Conservation (phyloP, 1,140 invertebrate genomes). For the Planococcus citri region DNA sequence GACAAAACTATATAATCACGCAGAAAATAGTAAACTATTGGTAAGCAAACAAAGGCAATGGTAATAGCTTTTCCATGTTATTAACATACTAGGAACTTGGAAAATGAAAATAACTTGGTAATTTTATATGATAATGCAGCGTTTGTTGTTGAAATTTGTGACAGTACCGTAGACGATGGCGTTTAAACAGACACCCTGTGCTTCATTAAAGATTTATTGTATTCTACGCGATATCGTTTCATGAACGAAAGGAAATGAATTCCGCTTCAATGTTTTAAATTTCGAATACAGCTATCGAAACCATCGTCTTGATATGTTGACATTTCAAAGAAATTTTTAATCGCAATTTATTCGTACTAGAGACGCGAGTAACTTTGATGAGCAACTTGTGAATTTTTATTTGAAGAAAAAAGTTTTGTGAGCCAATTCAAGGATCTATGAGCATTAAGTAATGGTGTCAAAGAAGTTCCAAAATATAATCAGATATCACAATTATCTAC, state of each 20-base stretch:
- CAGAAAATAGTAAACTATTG: neutral
- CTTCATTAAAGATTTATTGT: slow-evolving; percentile 18
- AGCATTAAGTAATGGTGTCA: no score
- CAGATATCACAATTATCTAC: no score
- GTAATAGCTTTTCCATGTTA: slow-evolving; percentile 19
- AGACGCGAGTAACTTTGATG: no score
- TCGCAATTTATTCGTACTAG: neutral
- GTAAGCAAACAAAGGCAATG: slow-evolving; percentile 3
- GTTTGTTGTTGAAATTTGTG: slow-evolving; percentile 18
- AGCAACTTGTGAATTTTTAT: no score
- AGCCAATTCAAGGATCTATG: no score
- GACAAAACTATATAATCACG: neutral
- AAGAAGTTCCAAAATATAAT: no score
- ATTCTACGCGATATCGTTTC: neutral
- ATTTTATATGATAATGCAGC: slow-evolving; percentile 19
- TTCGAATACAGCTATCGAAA: neutral
- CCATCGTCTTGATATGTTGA: neutral
- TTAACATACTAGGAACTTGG: neutral
- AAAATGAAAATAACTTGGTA: slow-evolving; percentile 14
- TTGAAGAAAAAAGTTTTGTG: no score
- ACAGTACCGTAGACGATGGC: slow-evolving; percentile 1
- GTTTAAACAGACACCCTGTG: slow-evolving; percentile 15
- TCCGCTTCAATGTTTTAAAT: neutral
- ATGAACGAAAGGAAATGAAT: neutral
- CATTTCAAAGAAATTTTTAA: neutral